Percentiles rank a stretch among this genome's conserved stretches.
These are phyloP conservation scores for Arothron firmamentum DNA, from an alignment of 2,113 vertebrate species.

Conservation along the genomic window DNA sequence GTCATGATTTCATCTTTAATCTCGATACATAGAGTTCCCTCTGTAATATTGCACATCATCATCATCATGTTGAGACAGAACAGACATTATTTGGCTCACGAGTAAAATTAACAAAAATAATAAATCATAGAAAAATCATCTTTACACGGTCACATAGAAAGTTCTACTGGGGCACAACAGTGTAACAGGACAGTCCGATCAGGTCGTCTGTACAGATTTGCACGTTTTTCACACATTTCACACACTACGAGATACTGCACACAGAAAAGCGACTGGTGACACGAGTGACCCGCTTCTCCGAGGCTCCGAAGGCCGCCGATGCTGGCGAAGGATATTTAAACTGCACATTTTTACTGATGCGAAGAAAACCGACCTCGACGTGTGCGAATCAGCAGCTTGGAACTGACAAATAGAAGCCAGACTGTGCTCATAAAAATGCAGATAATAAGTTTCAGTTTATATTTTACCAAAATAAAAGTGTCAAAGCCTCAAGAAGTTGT, in stretches of 20 bases:
- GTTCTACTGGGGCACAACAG: constrained; percentile 69
- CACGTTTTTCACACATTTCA: constrained; percentile 51
- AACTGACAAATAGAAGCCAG: neutral
- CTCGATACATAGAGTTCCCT: constrained; percentile 57
- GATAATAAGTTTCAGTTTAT: neutral
- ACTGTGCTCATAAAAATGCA: neutral
- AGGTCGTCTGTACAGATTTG: constrained; percentile 63
- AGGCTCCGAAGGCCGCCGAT: constrained; percentile 43
- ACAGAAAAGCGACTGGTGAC: constrained; percentile 29
- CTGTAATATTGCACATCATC: constrained; percentile 62
- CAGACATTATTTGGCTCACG: constrained; percentile 62
- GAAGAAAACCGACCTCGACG: constrained; percentile 40
- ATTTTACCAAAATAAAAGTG: neutral
- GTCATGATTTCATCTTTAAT: constrained; percentile 65
- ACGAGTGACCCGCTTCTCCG: constrained; percentile 28
- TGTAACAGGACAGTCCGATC: constrained; percentile 63
- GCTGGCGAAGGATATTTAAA: constrained; percentile 28
- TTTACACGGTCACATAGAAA: constrained; percentile 68
- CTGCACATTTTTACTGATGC: constrained; percentile 57
- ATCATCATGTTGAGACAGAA: constrained; percentile 54
- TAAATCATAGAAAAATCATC: constrained; percentile 66
- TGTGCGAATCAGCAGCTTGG: constrained; percentile 37
- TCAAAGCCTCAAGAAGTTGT: no score
- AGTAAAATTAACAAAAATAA: constrained; percentile 58
- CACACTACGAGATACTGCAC: constrained; percentile 57